These are phyloP conservation scores for Lytechinus pictus DNA, from an alignment of 35 echinoderm and acorn worm genomes.

Conservation along the genomic window DNA sequence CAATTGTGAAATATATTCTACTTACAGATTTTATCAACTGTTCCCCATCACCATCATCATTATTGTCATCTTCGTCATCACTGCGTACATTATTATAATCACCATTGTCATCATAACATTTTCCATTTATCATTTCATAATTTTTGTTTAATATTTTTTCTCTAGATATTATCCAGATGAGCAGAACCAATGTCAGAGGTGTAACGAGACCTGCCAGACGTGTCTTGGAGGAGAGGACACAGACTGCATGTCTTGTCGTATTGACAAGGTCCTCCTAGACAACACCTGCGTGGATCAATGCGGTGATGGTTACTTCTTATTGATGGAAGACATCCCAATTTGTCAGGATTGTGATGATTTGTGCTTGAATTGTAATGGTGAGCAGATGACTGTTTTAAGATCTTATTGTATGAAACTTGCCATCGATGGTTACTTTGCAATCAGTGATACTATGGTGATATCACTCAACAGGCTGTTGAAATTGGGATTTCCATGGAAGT, in stretches of 20 bases:
- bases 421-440: neutral
- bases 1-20: too few relatives aligned
- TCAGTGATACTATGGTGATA: neutral
- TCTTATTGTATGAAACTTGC: neutral
- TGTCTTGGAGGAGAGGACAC: neutral
- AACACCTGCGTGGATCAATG: slow-evolving; percentile 35
- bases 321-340: neutral
- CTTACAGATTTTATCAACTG: too few relatives aligned
- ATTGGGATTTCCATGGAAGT: too few relatives aligned
- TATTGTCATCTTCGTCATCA: too few relatives aligned
- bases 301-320: neutral
- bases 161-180: slow-evolving; percentile 52
- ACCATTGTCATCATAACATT: neutral
- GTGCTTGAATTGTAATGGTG: slow-evolving; percentile 57
- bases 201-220: slow-evolving; percentile 40
- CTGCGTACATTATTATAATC: neutral
- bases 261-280: neutral
- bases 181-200: slow-evolving; percentile 38
- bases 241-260: slow-evolving; percentile 47
- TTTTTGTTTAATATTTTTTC: neutral
- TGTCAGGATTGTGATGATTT: slow-evolving; percentile 44
- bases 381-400: neutral
- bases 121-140: neutral
- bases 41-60: too few relatives aligned
- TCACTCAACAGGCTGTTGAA: too few relatives aligned